Conservation (phyloP, 2,113 vertebrate species). For the Amphiprion ocellaris region DNA sequence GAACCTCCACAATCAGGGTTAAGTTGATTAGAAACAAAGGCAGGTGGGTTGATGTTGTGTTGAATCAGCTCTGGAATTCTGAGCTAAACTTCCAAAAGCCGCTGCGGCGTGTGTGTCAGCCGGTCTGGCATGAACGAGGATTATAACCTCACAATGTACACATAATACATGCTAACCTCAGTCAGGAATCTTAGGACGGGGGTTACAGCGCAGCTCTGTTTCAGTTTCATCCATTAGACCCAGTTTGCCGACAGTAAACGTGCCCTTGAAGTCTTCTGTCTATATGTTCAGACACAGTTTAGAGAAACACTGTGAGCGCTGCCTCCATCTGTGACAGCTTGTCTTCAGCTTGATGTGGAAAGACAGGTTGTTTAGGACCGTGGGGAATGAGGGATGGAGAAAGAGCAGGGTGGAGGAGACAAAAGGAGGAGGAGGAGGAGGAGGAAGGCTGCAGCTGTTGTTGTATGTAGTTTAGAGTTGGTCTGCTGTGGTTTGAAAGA, state of each 20-base stretch:
- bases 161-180: slow-evolving; percentile 29
- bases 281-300: slow-evolving; percentile 18
- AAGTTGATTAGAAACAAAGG: slow-evolving; percentile 76
- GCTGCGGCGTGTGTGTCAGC: slow-evolving; percentile 63
- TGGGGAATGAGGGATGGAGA: slow-evolving; percentile 61
- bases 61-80: slow-evolving; percentile 63
- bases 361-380: slow-evolving; percentile 75
- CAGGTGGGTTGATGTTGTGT: slow-evolving; percentile 58
- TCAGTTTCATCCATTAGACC: slow-evolving; percentile 11
- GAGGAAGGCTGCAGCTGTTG: slow-evolving; percentile 75
- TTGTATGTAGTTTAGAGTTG: slow-evolving; percentile 61
- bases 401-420: slow-evolving; percentile 46
- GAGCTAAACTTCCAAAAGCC: slow-evolving; percentile 65
- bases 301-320: neutral
- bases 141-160: slow-evolving; percentile 45
- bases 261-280: slow-evolving; percentile 14
- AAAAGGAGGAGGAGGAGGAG: slow-evolving; percentile 29
- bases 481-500: slow-evolving; percentile 37
- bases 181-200: slow-evolving; percentile 8
- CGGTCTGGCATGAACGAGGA: slow-evolving; percentile 43
- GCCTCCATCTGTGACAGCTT: slow-evolving; percentile 63
- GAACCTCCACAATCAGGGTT: slow-evolving; percentile 54
- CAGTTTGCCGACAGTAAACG: slow-evolving; percentile 19
- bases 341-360: slow-evolving; percentile 74
- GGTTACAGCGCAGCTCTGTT: slow-evolving; percentile 1